Conservation (phyloP, 2,888 invertebrate genomes). For the Conus canariensis region DNA sequence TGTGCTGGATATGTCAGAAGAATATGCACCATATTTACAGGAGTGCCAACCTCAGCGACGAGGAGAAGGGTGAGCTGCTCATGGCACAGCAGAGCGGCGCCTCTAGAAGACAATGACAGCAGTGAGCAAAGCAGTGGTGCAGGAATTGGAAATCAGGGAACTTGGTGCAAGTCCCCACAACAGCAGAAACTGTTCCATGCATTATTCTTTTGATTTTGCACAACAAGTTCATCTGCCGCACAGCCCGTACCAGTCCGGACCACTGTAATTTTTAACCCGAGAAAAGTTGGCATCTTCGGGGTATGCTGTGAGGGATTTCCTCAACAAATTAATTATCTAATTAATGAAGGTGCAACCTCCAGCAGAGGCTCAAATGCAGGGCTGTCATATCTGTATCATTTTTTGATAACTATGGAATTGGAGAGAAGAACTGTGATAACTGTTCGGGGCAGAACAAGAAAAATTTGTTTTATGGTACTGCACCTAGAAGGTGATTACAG, state of each 20-base stretch:
- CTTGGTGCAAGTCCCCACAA: not conserved
- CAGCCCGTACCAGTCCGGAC: conserved; percentile 59
- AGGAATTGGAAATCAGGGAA: not conserved
- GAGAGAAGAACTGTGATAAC: conserved; percentile 13
- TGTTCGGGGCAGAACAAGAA: conserved; percentile 42
- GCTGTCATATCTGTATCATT: conserved; percentile 40
- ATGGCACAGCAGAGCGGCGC: not conserved
- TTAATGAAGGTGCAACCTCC: conserved; percentile 53
- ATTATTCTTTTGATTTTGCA: conserved; percentile 58
- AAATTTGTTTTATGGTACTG: not conserved
- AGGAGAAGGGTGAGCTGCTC: not conserved
- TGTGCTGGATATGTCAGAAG: conserved; percentile 51
- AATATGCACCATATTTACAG: conserved; percentile 38
- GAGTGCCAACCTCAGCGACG: not conserved
- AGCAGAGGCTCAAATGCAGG: conserved; percentile 46
- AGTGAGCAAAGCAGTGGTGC: not conserved
- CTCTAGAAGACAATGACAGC: not conserved
- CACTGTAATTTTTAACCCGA: conserved; percentile 55
- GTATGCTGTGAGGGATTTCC: conserved; percentile 39
- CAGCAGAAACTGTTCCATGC: not conserved
- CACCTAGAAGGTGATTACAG: not conserved
- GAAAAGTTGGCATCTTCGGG: conserved; percentile 57
- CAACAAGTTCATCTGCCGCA: conserved; percentile 57
- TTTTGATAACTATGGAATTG: conserved; percentile 43
- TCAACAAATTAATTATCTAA: conserved; percentile 54